Percentiles rank a stretch among this genome's conserved stretches.
Evolutionary conservation across 2,888 invertebrate genomes (phyloP).

Genomic region (Drosophila falleni): DNA sequence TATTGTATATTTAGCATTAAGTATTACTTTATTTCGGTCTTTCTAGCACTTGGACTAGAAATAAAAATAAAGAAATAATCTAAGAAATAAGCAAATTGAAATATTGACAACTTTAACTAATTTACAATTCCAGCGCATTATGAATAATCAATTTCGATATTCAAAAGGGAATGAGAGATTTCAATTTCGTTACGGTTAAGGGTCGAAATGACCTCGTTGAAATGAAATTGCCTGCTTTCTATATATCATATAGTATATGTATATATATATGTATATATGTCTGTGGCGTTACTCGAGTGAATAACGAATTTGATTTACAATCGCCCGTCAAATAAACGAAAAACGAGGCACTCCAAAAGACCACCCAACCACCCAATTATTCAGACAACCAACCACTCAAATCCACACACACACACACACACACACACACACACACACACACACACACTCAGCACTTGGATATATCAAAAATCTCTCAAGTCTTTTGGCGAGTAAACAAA

Average conservation of each 20-base stretch:
- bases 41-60: constrained; percentile 5
- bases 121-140: constrained; percentile 48
- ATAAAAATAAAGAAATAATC: neutral
- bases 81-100: neutral
- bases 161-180: constrained; percentile 6
- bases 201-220: constrained; percentile 27
- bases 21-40: constrained; percentile 4
- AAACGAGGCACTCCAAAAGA: constrained; percentile 1
- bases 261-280: neutral
- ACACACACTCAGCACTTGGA: constrained; percentile 2
- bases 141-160: constrained; percentile 62
- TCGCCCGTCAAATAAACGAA: constrained; percentile 26
- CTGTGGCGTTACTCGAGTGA: constrained; percentile 10
- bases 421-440: neutral
- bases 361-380: constrained; percentile 1
- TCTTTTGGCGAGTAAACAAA: constrained; percentile 47
- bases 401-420: neutral
- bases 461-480: constrained; percentile 16
- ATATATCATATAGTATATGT: neutral
- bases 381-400: constrained; percentile 8
- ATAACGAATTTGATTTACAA: constrained; percentile 41
- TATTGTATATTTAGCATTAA: constrained; percentile 41
- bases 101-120: constrained; percentile 32
- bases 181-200: constrained; percentile 18
- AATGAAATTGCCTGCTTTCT: constrained; percentile 10